These are phyloP conservation scores for Pelusios castaneus DNA, from an alignment of 2,113 vertebrate genomes.

Conservation along the genomic window DNA sequence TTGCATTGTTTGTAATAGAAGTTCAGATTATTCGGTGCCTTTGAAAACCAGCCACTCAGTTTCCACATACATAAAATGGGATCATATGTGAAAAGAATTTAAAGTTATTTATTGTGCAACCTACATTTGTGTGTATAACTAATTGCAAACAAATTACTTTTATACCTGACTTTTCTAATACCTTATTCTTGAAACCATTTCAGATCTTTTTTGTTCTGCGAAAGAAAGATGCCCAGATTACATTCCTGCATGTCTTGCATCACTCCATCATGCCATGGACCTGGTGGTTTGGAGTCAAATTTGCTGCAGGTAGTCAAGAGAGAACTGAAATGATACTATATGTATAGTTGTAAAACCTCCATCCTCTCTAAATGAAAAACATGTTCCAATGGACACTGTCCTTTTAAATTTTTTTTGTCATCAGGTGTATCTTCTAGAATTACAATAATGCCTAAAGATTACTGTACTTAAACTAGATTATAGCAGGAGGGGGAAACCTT, in stretches of 20 bases:
- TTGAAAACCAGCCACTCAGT: not conserved
- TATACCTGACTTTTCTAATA: not conserved
- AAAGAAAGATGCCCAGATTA: conserved; percentile 95
- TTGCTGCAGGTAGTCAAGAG: conserved; percentile 88
- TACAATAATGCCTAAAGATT: not conserved
- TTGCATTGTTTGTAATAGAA: not conserved
- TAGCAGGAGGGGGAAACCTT: not conserved
- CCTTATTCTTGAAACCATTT: conserved; percentile 72
- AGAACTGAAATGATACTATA: conserved; percentile 16
- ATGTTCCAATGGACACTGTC: not conserved
- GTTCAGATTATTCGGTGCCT: not conserved
- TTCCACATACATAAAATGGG: not conserved
- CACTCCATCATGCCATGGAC: conserved; percentile 98
- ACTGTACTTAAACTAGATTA: not conserved
- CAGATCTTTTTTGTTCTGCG: conserved; percentile 98
- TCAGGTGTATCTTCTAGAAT: not conserved
- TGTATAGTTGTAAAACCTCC: not conserved
- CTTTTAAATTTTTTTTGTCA: not conserved
- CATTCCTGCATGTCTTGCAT: conserved; percentile 97
- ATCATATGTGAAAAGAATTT: not conserved
- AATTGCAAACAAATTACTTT: not conserved
- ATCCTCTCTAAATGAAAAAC: not conserved
- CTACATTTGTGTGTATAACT: not conserved
- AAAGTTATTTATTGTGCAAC: not conserved
- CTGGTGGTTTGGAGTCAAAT: conserved; percentile 99